These are phyloP conservation scores for Lasioglossum vierecki DNA, from an alignment of 2,888 invertebrate genomes.

Conservation along the genomic window DNA sequence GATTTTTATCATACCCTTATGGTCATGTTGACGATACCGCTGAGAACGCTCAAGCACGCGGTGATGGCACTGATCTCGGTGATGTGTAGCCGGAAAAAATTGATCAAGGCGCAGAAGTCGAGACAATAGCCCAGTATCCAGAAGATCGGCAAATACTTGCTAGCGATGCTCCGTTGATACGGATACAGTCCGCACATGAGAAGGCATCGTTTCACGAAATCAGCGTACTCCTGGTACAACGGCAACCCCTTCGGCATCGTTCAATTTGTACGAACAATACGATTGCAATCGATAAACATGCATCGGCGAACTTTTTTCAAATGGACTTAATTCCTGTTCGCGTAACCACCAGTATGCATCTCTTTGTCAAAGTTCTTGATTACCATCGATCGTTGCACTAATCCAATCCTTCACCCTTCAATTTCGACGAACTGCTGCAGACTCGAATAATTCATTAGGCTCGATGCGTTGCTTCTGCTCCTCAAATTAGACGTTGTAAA, in stretches of 20 bases:
- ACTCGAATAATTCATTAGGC: background rate
- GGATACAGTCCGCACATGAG: slow-evolving; percentile 5
- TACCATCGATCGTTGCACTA: background rate
- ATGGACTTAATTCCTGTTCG: background rate
- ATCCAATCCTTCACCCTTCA: background rate
- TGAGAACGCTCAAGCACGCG: background rate
- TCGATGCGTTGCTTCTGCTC: background rate
- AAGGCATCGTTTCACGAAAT: background rate
- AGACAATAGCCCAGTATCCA: background rate
- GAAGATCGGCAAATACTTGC: background rate
- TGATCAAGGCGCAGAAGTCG: background rate
- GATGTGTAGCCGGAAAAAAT: background rate
- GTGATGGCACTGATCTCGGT: background rate
- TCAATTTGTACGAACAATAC: background rate
- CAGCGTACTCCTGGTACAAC: background rate
- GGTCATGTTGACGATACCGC: background rate
- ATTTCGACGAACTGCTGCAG: background rate
- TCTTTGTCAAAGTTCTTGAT: background rate
- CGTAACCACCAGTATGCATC: background rate
- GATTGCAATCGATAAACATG: background rate
- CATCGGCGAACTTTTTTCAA: background rate
- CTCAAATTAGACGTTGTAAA: background rate
- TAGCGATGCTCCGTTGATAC: background rate
- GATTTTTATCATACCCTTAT: background rate
- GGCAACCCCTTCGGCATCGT: background rate